A percentile compares a stretch with the other conserved stretches of the same genome.
Conservation (phyloP, 2,888 invertebrate genomes). For the Vannuccia rotundouncinata region DNA sequence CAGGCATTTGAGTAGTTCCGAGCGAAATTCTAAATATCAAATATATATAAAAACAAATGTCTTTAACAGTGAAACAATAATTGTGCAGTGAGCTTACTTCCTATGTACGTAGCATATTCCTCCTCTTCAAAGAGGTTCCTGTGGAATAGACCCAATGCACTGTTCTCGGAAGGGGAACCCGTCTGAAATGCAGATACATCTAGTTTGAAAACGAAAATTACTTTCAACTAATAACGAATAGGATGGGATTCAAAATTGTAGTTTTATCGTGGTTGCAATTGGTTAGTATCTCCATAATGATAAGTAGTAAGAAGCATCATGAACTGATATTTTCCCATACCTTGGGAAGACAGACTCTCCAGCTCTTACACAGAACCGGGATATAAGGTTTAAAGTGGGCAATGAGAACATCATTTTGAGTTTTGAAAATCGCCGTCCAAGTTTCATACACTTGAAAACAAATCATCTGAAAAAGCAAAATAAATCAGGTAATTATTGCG, state of each 20-base stretch:
- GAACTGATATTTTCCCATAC: too few species aligned
- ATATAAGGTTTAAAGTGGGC: background rate
- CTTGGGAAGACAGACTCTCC: background rate
- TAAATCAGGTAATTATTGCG: too few species aligned
- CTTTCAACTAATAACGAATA: background rate
- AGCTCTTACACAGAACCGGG: background rate
- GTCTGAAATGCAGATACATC: background rate
- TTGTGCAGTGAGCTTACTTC: background rate
- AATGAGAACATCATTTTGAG: background rate
- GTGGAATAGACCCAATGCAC: background rate
- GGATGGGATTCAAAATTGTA: too few species aligned
- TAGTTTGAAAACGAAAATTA: background rate
- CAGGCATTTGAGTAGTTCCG: background rate
- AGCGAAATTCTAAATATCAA: background rate
- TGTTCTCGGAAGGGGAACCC: background rate
- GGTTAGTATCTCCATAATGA: too few species aligned
- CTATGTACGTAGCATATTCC: background rate
- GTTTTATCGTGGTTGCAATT: too few species aligned
- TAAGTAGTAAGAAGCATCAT: too few species aligned
- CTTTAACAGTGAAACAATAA: too few species aligned
- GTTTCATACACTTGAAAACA: background rate
- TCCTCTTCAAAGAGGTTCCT: background rate
- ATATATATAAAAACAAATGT: too few species aligned
- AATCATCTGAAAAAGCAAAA: background rate
- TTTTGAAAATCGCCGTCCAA: background rate